phyloP scores from a whole-genome alignment of 2,113 vertebrate species.

The Myrmecophaga tridactyla region DNA sequence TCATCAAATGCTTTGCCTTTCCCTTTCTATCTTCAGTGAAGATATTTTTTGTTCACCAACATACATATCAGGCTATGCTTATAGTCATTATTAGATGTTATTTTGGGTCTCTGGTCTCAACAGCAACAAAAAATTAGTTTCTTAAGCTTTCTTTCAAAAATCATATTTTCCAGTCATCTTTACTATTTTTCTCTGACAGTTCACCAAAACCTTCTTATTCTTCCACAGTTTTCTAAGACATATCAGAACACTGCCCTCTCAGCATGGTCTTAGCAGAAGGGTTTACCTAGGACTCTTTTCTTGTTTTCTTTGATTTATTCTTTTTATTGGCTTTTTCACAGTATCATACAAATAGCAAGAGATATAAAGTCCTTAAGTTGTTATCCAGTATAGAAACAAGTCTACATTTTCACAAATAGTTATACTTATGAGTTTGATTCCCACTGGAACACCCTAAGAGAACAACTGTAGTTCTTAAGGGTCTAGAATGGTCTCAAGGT shows the following conservation, averaged over 20 bases:
- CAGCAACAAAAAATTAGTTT: background rate
- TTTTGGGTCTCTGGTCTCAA: background rate
- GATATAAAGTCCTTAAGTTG: rapidly evolving
- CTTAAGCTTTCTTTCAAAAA: background rate
- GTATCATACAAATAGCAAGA: background rate
- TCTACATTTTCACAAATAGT: background rate
- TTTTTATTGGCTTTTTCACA: background rate
- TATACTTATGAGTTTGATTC: background rate
- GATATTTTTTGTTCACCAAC: background rate
- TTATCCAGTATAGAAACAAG: background rate
- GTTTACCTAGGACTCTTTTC: background rate
- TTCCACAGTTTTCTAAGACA: background rate
- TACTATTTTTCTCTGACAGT: background rate
- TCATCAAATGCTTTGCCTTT: background rate
- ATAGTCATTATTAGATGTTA: background rate
- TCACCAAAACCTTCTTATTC: background rate
- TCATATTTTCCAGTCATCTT: background rate
- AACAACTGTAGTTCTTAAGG: rapidly evolving
- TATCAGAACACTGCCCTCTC: background rate
- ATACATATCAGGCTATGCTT: background rate
- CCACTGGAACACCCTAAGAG: background rate
- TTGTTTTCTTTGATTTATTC: background rate
- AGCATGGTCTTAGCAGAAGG: background rate
- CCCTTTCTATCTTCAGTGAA: background rate
- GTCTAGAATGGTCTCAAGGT: background rate